Conservation (phyloP, 2,888 invertebrate species). For the Nomada ferruginata region DNA sequence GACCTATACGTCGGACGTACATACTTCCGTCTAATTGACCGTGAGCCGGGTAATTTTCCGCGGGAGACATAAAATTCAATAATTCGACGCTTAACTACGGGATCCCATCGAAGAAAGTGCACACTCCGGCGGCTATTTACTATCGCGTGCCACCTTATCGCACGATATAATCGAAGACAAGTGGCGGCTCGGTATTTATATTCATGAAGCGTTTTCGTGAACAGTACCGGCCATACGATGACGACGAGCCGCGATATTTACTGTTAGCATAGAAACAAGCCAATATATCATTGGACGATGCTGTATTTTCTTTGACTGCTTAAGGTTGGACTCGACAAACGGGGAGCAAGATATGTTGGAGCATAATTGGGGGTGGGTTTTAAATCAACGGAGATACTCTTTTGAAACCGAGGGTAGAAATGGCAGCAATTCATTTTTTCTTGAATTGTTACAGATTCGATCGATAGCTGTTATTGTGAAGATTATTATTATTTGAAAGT, state of each 20-base stretch:
- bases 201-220: conserved; percentile 57
- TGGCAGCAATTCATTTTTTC: too few relatives aligned
- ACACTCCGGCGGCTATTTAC: conserved; percentile 48
- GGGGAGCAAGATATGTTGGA: too few relatives aligned
- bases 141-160: conserved; percentile 58
- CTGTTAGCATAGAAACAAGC: neutral
- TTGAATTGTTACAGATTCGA: too few relatives aligned
- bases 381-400: too few relatives aligned
- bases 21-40: conserved; percentile 32
- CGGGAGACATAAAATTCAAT: conserved; percentile 43
- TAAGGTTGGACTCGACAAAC: too few relatives aligned
- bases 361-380: too few relatives aligned
- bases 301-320: too few relatives aligned
- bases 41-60: conserved; percentile 17
- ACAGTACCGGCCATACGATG: conserved; percentile 5
- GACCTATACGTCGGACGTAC: conserved; percentile 17
- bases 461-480: too few relatives aligned
- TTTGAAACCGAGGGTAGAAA: too few relatives aligned
- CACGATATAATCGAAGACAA: conserved; percentile 40
- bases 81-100: conserved; percentile 38
- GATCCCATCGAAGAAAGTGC: conserved; percentile 37
- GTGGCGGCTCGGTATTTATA: conserved; percentile 41
- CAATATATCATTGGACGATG: neutral
- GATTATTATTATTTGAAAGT: too few relatives aligned
- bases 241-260: conserved; percentile 5